phyloP scores from a whole-genome alignment of 2,888 invertebrate species.

The Parasteatoda lunata region DNA sequence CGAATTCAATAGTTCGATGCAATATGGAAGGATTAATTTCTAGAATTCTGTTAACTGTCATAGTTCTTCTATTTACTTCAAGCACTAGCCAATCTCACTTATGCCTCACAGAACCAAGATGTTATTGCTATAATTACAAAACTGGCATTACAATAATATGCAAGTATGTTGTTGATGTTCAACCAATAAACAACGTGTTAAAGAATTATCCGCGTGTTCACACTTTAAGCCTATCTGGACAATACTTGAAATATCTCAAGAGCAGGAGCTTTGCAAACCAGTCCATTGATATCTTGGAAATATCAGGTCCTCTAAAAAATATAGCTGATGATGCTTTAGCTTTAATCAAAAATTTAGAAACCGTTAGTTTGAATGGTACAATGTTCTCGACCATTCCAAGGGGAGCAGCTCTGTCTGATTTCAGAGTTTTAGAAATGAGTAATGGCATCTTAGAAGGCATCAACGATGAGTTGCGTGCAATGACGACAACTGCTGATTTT shows the following conservation, averaged over 20 bases:
- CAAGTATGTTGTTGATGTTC: constrained; percentile 9
- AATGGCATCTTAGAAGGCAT: not conserved
- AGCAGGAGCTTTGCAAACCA: not conserved
- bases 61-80: not conserved
- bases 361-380: constrained; percentile 19
- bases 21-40: too few relatives aligned
- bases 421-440: constrained; percentile 16
- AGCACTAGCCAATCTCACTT: not conserved
- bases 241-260: not conserved
- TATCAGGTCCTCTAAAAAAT: not conserved
- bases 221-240: not conserved
- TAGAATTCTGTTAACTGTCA: too few relatives aligned
- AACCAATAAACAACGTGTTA: not conserved
- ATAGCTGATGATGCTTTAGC: constrained; percentile 17
- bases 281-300: constrained; percentile 1
- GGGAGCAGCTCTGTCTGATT: not conserved
- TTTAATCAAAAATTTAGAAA: not conserved
- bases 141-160: not conserved
- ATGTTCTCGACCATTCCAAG: not conserved
- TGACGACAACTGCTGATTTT: not conserved
- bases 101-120: constrained; percentile 3
- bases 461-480: constrained; percentile 3
- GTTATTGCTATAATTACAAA: constrained; percentile 2
- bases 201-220: not conserved
- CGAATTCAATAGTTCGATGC: too few relatives aligned